Conservation (phyloP, 2,113 vertebrate species). For the Cricetomys ansorgei region DNA sequence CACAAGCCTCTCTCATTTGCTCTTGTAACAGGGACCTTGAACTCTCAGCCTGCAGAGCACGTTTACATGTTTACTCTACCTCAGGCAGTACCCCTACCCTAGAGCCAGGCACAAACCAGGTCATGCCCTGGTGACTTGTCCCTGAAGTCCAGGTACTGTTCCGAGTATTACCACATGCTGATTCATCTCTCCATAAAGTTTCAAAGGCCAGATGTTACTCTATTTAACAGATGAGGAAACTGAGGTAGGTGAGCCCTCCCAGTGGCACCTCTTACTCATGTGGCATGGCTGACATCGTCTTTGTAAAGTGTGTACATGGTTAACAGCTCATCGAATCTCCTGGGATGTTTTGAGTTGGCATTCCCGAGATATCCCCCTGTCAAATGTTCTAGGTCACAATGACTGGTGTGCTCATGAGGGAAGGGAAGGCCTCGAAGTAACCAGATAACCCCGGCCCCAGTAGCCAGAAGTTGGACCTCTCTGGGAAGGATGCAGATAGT, state of each 20-base stretch:
- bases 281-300: background rate
- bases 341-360: background rate
- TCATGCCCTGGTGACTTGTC: background rate
- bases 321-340: background rate
- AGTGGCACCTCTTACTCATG: background rate
- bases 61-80: constrained; percentile 44
- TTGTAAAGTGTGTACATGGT: background rate
- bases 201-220: background rate
- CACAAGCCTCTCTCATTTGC: background rate
- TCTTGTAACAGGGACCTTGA: background rate
- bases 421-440: background rate
- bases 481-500: background rate
- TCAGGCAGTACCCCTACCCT: background rate
- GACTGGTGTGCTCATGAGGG: background rate
- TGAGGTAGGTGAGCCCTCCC: constrained; percentile 50
- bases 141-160: background rate
- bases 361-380: background rate
- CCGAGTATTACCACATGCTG: background rate
- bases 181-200: background rate
- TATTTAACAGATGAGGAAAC: background rate
- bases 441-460: background rate
- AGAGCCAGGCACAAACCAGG: background rate
- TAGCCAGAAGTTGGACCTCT: background rate
- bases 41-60: background rate
- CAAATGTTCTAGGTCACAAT: background rate